Conservation (phyloP, 2,888 invertebrate genomes). For the Euclidia mi region DNA sequence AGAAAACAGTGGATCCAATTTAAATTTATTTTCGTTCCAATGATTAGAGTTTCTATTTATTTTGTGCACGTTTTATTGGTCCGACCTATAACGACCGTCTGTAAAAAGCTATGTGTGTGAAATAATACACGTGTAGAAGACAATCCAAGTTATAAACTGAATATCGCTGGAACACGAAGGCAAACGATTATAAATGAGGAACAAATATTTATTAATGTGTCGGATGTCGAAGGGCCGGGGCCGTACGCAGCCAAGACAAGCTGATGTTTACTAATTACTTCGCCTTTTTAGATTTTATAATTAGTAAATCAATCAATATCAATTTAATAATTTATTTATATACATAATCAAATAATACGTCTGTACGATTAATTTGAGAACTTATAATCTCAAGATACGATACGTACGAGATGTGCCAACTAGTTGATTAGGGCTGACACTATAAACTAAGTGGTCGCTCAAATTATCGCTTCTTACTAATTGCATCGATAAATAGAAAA, state of each 20-base stretch:
- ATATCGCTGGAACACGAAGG: background rate
- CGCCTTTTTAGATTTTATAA: conserved; percentile 16
- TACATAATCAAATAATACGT: conserved; percentile 25
- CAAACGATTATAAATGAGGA: conserved; percentile 8
- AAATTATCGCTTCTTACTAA: too few species aligned
- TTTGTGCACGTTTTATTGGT: conserved; percentile 23
- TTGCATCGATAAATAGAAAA: too few species aligned
- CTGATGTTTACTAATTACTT: conserved; percentile 12
- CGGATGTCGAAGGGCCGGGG: conserved; percentile 4
- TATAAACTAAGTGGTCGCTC: background rate
- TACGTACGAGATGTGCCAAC: conserved; percentile 25
- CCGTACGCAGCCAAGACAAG: conserved; percentile 2
- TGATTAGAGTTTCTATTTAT: conserved; percentile 21
- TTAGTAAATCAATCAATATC: conserved; percentile 30
- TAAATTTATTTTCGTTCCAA: conserved; percentile 30
- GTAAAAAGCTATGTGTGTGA: conserved; percentile 3
- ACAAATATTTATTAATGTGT: conserved; percentile 16
- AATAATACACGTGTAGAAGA: background rate
- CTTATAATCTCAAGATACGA: conserved; percentile 33
- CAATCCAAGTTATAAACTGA: background rate
- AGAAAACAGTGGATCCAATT: conserved; percentile 26
- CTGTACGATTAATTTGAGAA: conserved; percentile 30
- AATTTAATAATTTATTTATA: conserved; percentile 25
- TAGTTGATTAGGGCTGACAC: conserved; percentile 11
- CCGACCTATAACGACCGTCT: conserved; percentile 11